A percentile compares a stretch with the other conserved stretches of the same genome.
These are phyloP conservation scores for Acrossocheilus wenchowensis DNA, from an alignment of 2,797 vertebrate genomes.

Conservation along the genomic window DNA sequence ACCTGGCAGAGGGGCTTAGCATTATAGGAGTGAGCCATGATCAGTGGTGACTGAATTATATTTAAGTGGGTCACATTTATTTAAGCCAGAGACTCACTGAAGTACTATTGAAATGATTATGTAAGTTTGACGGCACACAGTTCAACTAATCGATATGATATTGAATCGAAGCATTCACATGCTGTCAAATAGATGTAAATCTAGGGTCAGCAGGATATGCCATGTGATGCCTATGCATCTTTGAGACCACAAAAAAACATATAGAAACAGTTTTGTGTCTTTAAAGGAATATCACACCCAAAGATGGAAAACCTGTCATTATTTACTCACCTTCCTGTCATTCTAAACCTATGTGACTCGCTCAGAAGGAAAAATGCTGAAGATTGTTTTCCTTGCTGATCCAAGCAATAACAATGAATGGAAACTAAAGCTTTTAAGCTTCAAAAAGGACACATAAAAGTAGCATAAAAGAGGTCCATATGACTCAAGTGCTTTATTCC, in stretches of 20 bases:
- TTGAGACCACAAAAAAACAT: slow-evolving; percentile 1
- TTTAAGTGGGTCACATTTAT: slow-evolving; percentile 30
- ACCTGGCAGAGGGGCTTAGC: slow-evolving; percentile 8
- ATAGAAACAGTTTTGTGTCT: background rate
- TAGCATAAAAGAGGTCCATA: slow-evolving; percentile 4
- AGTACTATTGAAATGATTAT: slow-evolving; percentile 15
- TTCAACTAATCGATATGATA: background rate
- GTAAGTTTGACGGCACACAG: background rate
- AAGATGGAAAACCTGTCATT: background rate
- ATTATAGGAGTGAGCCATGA: slow-evolving; percentile 7
- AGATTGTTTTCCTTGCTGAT: background rate
- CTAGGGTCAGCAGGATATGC: background rate
- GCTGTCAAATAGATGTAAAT: background rate
- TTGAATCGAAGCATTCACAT: slow-evolving; percentile 11
- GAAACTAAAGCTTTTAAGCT: background rate
- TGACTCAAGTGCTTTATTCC: background rate
- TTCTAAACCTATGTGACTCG: background rate
- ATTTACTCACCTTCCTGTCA: background rate
- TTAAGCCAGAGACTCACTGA: slow-evolving; percentile 8
- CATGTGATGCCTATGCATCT: slow-evolving; percentile 9
- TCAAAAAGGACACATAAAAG: slow-evolving; percentile 24
- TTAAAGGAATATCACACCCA: background rate
- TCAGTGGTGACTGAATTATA: slow-evolving; percentile 4
- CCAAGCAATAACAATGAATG: background rate
- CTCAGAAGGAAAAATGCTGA: background rate